A percentile compares a stretch with the other conserved stretches of the same genome.
phyloP scores from a whole-genome alignment of 2,888 invertebrate species.

The Spodoptera littoralis region DNA sequence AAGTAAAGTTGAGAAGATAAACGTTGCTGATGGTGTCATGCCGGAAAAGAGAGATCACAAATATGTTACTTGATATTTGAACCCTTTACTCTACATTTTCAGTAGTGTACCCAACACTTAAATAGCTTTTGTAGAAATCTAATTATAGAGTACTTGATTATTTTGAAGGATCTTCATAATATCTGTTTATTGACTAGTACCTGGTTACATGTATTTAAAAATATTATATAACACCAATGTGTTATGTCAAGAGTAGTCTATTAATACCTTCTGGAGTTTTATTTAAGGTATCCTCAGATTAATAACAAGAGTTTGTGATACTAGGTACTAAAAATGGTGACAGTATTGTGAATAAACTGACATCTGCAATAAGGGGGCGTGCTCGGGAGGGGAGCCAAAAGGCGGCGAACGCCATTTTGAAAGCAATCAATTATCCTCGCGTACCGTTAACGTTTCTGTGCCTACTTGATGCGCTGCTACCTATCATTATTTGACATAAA shows the following conservation, averaged over 20 bases:
- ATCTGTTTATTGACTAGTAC: too few species aligned
- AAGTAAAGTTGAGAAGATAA: constrained; percentile 14
- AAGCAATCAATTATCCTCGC: constrained; percentile 37
- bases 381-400: constrained; percentile 59
- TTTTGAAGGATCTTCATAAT: too few species aligned
- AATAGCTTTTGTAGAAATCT: not conserved
- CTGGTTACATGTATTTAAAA: too few species aligned
- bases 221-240: too few species aligned
- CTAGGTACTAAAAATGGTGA: constrained; percentile 25
- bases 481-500: too few species aligned
- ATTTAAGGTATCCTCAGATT: not conserved
- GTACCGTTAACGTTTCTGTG: constrained; percentile 11
- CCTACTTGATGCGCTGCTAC: too few species aligned
- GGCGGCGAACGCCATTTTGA: constrained; percentile 70
- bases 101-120: not conserved
- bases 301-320: not conserved
- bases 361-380: constrained; percentile 74
- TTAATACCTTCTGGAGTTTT: not conserved
- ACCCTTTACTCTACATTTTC: not conserved
- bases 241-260: too few species aligned
- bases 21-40: constrained; percentile 6
- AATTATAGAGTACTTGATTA: not conserved
- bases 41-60: constrained; percentile 1
- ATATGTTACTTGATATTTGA: not conserved
- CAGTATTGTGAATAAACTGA: constrained; percentile 65